These are phyloP conservation scores for Montipora capitata DNA, from an alignment of 92 coral and sea anemone genomes.

Conservation along the genomic window DNA sequence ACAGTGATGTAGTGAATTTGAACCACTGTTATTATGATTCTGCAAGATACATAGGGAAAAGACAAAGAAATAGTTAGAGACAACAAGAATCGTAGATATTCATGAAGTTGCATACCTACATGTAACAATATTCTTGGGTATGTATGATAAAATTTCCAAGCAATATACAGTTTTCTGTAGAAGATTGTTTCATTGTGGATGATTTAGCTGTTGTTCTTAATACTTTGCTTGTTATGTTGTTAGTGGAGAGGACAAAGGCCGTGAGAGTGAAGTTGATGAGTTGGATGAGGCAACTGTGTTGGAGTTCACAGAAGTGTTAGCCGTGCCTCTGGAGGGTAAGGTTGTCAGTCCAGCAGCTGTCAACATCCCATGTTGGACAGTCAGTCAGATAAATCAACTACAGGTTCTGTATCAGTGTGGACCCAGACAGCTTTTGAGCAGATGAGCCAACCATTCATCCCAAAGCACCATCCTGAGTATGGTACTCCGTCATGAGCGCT, in stretches of 20 bases:
- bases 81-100: background rate
- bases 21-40: slow-evolving; percentile 7
- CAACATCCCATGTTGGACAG: background rate
- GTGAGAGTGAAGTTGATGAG: slow-evolving; percentile 7
- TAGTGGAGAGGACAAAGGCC: slow-evolving; percentile 10
- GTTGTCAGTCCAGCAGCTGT: background rate
- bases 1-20: slow-evolving; percentile 13
- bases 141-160: background rate
- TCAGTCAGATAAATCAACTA: slow-evolving; percentile 4
- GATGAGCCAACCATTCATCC: slow-evolving; percentile 3
- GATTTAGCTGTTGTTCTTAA: background rate
- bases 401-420: slow-evolving; percentile 28
- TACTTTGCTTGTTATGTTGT: background rate
- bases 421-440: slow-evolving; percentile 16
- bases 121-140: background rate
- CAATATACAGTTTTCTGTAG: background rate
- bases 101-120: background rate
- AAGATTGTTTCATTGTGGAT: background rate
- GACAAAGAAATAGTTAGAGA: no score
- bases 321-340: slow-evolving; percentile 15
- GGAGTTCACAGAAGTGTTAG: slow-evolving; percentile 15
- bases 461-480: slow-evolving; percentile 24
- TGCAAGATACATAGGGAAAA: background rate
- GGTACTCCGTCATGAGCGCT: slow-evolving; percentile 7
- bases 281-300: background rate